phyloP scores from a whole-genome alignment of 1,140 invertebrate species.

The Elymnias hypermnestra region DNA sequence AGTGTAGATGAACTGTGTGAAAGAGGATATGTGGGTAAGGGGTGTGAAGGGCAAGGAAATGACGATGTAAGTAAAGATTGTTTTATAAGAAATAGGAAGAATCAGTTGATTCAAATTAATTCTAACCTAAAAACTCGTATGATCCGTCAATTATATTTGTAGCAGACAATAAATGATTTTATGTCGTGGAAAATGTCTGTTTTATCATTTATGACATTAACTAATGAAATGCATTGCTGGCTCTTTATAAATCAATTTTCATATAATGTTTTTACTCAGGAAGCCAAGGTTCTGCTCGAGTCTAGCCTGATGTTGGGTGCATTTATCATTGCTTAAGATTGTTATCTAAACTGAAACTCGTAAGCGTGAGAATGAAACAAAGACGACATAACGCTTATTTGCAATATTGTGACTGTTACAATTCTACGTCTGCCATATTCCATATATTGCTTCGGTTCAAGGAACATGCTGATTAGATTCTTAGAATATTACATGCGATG shows the following conservation, averaged over 20 bases:
- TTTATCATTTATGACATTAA: neutral
- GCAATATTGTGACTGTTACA: conserved; percentile 27
- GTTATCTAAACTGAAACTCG: conserved; percentile 41
- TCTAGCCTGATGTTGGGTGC: conserved; percentile 33
- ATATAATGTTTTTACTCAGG: conserved; percentile 12
- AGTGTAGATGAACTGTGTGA: too few relatives aligned
- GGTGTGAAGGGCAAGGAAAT: too few relatives aligned
- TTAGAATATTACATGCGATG: neutral
- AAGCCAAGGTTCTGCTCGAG: conserved; percentile 28
- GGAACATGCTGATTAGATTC: neutral
- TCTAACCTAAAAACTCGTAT: too few relatives aligned
- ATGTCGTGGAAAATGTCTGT: too few relatives aligned
- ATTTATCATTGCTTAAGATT: conserved; percentile 58
- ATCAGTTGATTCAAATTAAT: too few relatives aligned
- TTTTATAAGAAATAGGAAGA: too few relatives aligned
- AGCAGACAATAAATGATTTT: too few relatives aligned
- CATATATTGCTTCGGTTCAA: conserved; percentile 12
- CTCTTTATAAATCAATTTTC: conserved; percentile 17
- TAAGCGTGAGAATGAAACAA: conserved; percentile 53
- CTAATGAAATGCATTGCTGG: neutral
- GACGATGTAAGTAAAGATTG: too few relatives aligned
- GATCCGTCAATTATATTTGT: too few relatives aligned
- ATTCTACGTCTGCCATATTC: conserved; percentile 21
- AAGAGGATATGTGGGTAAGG: too few relatives aligned
- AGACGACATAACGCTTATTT: conserved; percentile 32